Evolutionary conservation across 2,888 invertebrate species (phyloP).

Genomic region (Ormyrus thymus): DNA sequence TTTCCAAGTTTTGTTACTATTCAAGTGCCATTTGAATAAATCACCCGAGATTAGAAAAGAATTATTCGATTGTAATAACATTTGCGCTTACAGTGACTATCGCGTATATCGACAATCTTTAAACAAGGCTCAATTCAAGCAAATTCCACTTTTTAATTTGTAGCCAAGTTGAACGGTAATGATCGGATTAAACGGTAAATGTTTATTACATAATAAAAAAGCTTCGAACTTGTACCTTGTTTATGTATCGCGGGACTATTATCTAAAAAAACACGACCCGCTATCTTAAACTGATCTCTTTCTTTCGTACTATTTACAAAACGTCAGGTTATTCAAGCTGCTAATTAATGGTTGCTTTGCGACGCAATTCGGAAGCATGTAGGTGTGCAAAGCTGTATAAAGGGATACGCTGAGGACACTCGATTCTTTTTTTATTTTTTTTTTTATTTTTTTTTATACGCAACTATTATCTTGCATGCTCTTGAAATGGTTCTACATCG

Average conservation of each 20-base stretch:
- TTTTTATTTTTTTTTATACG: too few relatives aligned
- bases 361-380: too few relatives aligned
- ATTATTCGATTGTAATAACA: too few relatives aligned
- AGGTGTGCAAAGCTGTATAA: too few relatives aligned
- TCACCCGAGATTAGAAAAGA: too few relatives aligned
- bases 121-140: too few relatives aligned
- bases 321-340: not conserved
- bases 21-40: too few relatives aligned
- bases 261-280: slow-evolving; percentile 7
- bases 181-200: slow-evolving; percentile 18
- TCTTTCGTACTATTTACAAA: slow-evolving; percentile 33
- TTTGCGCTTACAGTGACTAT: too few relatives aligned
- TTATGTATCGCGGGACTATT: not conserved
- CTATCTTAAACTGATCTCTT: not conserved
- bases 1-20: too few relatives aligned
- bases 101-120: too few relatives aligned
- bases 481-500: slow-evolving; percentile 26
- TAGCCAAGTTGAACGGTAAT: not conserved
- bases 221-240: slow-evolving; percentile 6
- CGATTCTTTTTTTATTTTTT: too few relatives aligned
- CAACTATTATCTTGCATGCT: slow-evolving; percentile 2
- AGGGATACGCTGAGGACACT: too few relatives aligned
- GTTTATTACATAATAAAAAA: slow-evolving; percentile 3
- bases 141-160: not conserved
- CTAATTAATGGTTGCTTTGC: not conserved